Evolutionary conservation across 2,888 invertebrate species (phyloP), one percentile per base, ranked within the genome.

Genomic region (Spisula solida): DNA sequence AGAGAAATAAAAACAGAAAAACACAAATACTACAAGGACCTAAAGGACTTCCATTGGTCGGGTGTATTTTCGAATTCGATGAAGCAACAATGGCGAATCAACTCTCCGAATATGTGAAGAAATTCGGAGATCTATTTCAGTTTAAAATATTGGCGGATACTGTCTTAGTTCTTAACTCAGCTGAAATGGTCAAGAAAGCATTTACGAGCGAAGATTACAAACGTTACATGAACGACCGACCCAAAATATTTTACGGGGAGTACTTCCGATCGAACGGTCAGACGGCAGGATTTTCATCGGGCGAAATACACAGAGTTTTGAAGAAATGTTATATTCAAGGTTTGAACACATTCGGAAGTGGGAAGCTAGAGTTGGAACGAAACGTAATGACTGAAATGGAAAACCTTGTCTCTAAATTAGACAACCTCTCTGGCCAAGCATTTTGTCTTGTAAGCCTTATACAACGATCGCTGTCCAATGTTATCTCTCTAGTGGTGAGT

Each of bases 301-400:
- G 80, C n/a, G 25, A 48, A 48, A n/a, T 80, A 12, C 80, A 80
- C 48, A 80, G 20, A 29, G 29, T 51, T 47, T 25, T 51, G 16
- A 80, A 41, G 25, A 80, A 48, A 80, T 41, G 10, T 41, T 47
- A n/a, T 48, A n/a, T 47, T n/a, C 48, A 80, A 48, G 80, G 48
- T n/a, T n/a, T 80, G 25, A 47, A 47, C 4, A 48, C 80, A 14
- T 80, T 48, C n/a, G 80, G 80, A 0, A 80, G 80, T 25, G 80
- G 80, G 0, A 20, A 48, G 20, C 51, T 48, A n/a, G 47, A 47
- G 10, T n/a, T 80, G 20, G 80, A 80, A n/a, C 47, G 48, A 20
- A 80, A 80, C n/a, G 80, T 48, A 14, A 80, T 48, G 48, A 48
- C 80, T 25, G 80, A 80, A 80, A 80, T 80, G n/a, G 48, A 12